Conservation (phyloP, 2,113 vertebrate genomes). For the Lampris megalopsis region DNA sequence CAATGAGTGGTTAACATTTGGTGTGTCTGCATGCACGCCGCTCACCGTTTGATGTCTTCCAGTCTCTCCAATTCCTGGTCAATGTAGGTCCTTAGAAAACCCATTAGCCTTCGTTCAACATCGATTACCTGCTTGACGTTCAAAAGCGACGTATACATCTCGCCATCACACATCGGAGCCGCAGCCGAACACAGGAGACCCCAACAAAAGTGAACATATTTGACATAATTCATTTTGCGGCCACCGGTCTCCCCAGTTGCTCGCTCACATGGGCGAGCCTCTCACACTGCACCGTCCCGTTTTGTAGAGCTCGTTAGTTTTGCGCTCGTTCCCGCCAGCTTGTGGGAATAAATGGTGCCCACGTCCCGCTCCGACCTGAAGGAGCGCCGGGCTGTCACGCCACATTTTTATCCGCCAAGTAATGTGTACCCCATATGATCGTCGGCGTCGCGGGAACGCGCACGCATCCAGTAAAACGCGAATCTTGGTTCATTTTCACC, state of each 20-base stretch:
- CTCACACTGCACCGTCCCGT: too few species aligned
- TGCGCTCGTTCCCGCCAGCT: not conserved
- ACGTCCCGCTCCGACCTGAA: not conserved
- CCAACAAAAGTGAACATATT: conserved; percentile 12
- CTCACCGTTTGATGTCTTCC: conserved; percentile 81
- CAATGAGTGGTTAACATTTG: too few species aligned
- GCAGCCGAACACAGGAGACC: conserved; percentile 28
- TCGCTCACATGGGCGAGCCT: not conserved
- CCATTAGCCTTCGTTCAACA: conserved; percentile 78
- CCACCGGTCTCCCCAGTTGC: not conserved
- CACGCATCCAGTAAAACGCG: too few species aligned
- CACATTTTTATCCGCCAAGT: not conserved
- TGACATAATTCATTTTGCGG: conserved; percentile 29
- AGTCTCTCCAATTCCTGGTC: conserved; percentile 80
- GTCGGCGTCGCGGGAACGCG: too few species aligned
- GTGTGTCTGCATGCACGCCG: not conserved
- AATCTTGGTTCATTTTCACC: too few species aligned
- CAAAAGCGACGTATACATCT: conserved; percentile 82
- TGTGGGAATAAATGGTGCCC: not conserved
- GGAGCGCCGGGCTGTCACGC: not conserved
- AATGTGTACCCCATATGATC: not conserved
- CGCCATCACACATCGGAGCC: conserved; percentile 33
- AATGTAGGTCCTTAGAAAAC: conserved; percentile 76
- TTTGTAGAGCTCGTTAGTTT: not conserved
- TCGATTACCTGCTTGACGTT: conserved; percentile 77